Evolutionary conservation across 2,888 invertebrate genomes (phyloP).

Genomic region (Cylloceria caligata): DNA sequence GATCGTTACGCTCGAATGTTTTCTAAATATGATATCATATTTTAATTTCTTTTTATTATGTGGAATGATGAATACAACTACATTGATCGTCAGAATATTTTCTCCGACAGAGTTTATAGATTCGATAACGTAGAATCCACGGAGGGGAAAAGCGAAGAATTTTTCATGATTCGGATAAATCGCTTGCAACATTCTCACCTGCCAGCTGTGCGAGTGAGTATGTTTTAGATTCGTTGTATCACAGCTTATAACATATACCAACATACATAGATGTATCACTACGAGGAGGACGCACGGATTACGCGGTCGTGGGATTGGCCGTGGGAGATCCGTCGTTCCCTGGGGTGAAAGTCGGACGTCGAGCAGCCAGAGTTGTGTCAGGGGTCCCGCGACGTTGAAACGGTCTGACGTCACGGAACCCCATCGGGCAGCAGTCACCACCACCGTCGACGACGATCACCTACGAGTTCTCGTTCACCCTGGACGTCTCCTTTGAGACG

Average conservation of each 20-base stretch:
- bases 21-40: too few relatives aligned
- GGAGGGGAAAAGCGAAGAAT: neutral
- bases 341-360: constrained; percentile 69
- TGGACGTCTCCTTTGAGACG: neutral
- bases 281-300: constrained; percentile 58
- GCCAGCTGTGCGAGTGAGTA: neutral
- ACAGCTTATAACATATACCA: constrained; percentile 7
- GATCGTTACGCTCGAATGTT: too few relatives aligned
- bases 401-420: constrained; percentile 80
- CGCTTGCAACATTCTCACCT: constrained; percentile 20
- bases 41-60: neutral
- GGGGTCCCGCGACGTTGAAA: constrained; percentile 80
- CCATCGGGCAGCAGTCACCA: constrained; percentile 60
- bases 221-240: constrained; percentile 36
- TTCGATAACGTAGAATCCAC: too few relatives aligned
- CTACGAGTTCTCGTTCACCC: constrained; percentile 10
- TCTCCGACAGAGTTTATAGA: too few relatives aligned
- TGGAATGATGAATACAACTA: too few relatives aligned
- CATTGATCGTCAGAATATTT: too few relatives aligned
- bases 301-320: constrained; percentile 75
- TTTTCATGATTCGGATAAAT: constrained; percentile 8
- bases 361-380: constrained; percentile 74
- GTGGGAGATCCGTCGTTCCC: constrained; percentile 79
- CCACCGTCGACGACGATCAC: constrained; percentile 40
- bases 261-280: neutral